phyloP scores from a whole-genome alignment of 2,113 vertebrate genomes.

The Grantiella picta region DNA sequence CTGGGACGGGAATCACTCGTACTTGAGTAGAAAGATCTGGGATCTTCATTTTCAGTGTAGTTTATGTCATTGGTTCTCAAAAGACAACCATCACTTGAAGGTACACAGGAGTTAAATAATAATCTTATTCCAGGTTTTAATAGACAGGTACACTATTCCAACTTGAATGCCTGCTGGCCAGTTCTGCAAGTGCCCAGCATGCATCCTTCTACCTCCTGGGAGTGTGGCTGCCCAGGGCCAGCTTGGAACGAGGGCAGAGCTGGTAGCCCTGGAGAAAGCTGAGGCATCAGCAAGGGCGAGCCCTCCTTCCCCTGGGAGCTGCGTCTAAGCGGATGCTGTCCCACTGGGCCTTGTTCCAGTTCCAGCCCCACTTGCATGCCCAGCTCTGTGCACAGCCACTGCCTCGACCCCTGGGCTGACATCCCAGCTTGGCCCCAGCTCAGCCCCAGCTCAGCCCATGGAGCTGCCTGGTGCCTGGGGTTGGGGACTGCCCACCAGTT shows the following conservation, averaged over 20 bases:
- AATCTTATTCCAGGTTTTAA: neutral
- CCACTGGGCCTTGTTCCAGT: neutral
- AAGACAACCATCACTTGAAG: neutral
- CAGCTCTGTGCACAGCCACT: neutral
- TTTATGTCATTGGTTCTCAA: neutral
- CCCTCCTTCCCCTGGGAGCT: neutral
- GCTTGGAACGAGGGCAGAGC: neutral
- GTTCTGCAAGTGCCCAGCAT: neutral
- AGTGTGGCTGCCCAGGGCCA: neutral
- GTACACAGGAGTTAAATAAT: neutral
- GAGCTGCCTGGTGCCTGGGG: neutral
- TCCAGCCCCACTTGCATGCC: neutral
- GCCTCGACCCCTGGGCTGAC: rapidly evolving
- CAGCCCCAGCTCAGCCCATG: rapidly evolving
- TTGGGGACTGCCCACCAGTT: rapidly evolving
- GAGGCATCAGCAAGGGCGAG: neutral
- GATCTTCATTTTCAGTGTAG: neutral
- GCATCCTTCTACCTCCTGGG: neutral
- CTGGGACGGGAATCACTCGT: neutral
- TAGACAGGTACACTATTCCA: neutral
- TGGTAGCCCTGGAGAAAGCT: neutral
- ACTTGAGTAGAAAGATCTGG: neutral
- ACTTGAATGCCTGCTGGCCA: neutral
- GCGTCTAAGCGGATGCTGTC: neutral
- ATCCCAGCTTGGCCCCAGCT: neutral